Conservation (phyloP, 2,113 vertebrate genomes). For the Heterochromis multidens region DNA sequence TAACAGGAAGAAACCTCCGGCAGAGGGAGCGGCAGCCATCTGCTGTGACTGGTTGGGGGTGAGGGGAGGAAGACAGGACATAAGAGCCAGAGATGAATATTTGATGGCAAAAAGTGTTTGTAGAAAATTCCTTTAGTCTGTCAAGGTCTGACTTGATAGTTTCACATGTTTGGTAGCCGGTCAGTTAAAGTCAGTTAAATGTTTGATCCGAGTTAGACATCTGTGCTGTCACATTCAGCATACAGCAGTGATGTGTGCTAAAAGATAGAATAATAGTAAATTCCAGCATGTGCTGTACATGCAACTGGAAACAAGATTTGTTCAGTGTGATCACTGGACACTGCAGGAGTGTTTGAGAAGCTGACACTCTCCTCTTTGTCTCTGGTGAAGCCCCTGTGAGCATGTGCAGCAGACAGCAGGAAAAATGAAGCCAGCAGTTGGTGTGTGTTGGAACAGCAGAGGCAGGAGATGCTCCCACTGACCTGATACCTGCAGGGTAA, state of each 20-base stretch:
- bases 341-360: neutral
- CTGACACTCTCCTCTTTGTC: neutral
- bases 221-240: too few species aligned
- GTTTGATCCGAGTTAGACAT: neutral
- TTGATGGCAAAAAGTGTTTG: too few species aligned
- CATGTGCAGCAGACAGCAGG: neutral
- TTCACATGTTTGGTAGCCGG: neutral
- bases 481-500: constrained; percentile 31
- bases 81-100: too few species aligned
- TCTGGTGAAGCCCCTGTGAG: constrained; percentile 12
- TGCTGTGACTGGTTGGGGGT: too few species aligned
- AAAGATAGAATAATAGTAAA: neutral
- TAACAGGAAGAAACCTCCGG: too few species aligned
- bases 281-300: neutral
- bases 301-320: neutral
- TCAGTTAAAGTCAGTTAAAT: neutral
- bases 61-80: too few species aligned
- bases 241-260: too few species aligned
- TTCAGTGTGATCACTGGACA: neutral
- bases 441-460: neutral
- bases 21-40: too few species aligned
- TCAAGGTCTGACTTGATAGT: neutral
- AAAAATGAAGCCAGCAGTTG: neutral
- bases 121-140: too few species aligned
- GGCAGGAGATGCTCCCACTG: neutral